These are phyloP conservation scores for Sitobion miscanthi DNA, from an alignment of 1,140 invertebrate species.

Conservation along the genomic window DNA sequence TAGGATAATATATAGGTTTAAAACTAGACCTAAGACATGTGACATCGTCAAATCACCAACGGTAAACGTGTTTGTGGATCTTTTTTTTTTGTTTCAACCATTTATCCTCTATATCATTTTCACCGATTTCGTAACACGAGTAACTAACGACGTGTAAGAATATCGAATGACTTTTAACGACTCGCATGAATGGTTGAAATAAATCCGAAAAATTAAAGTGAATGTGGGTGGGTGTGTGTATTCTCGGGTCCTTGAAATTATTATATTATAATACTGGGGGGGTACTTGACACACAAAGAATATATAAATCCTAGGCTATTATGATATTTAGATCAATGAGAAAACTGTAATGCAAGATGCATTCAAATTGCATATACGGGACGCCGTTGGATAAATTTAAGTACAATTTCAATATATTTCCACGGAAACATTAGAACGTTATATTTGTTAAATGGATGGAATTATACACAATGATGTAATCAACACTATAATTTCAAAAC, in stretches of 20 bases:
- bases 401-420: neutral
- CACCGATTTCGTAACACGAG: conserved; percentile 25
- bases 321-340: neutral
- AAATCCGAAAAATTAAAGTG: neutral
- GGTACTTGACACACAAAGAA: neutral
- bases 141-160: conserved; percentile 18
- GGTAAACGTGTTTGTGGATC: neutral
- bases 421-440: neutral
- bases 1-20: neutral
- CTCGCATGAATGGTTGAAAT: conserved; percentile 19
- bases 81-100: neutral
- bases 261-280: neutral
- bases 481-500: neutral
- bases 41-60: neutral
- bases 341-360: neutral
- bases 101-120: conserved; percentile 37
- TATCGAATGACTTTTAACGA: conserved; percentile 34
- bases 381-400: conserved; percentile 20
- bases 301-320: neutral
- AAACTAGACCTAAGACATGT: neutral
- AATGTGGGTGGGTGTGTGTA: neutral
- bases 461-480: neutral
- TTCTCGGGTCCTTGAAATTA: neutral
- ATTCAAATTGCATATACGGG: conserved; percentile 14
- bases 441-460: neutral